Evolutionary conservation across 2,888 invertebrate genomes (phyloP), one percentile per base, ranked within the genome.

Genomic region (Drosophila aldrichi): DNA sequence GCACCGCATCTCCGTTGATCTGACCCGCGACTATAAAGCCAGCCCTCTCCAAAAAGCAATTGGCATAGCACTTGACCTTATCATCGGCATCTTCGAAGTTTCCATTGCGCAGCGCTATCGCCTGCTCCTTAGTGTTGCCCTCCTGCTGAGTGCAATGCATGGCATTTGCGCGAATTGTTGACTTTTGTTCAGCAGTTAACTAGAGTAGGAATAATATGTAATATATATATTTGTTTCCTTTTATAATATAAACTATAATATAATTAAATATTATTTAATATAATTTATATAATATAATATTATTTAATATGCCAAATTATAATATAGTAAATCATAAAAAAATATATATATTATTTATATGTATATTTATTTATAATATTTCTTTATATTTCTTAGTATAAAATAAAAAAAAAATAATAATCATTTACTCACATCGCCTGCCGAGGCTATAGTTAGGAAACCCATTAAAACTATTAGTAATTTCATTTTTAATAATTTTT

Each of bases 31-130:
- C 79, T 5, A 88, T 6, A 18, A 88, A 67, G 22, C 89, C 91
- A 6, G 59, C 36, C 36, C 82, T 83, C 62, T 91, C 91, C 46
- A 92, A 55, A 67, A 90, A 82, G 32, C 92, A 92, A 9, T 90
- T 89, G 20, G 82, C 65, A 58, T 90, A 90, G 59, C 92, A 92
- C 51, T 91, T 90, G 2, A 78, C 34, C 25, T 77, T 81, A 0
- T 80, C 72, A 57, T 82, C 76, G 2, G 60, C 61, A 48, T 81
- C 70, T 1, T 69, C 58, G 36, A 76, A 81, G n/a, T 88, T 86
- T 1, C 81, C 90, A 1, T 25, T 40, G 10, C 68, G 81, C 32
- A 92, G 3, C 2, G 75, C 75, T 6, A 51, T 16, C 1, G 79
- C 82, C 25, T 83, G 89, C 5, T 89, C 86, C 44, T 77, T 70